Evolutionary conservation across 2,888 invertebrate species (phyloP).

Genomic region (Cephus nigrinus): DNA sequence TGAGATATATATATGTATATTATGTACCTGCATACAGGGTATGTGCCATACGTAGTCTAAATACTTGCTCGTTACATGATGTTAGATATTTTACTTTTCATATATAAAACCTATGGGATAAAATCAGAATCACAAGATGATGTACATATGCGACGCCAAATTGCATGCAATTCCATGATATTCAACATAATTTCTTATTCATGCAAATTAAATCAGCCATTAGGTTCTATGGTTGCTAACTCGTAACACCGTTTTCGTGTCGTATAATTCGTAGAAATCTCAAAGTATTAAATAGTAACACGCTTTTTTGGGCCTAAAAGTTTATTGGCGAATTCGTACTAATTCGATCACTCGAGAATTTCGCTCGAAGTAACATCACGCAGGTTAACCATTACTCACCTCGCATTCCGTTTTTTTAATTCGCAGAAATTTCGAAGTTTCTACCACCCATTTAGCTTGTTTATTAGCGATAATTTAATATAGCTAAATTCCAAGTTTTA

Average conservation of each 20-base stretch:
- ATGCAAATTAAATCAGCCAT: not conserved
- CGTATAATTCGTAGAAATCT: not conserved
- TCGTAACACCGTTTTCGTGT: not conserved
- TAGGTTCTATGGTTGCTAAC: not conserved
- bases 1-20: no score
- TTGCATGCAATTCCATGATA: no score
- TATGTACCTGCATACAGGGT: no score
- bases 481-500: not conserved
- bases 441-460: not conserved
- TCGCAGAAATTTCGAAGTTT: not conserved
- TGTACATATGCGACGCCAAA: no score
- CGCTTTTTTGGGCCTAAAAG: not conserved
- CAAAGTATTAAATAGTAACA: not conserved
- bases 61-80: not conserved
- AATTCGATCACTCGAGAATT: not conserved
- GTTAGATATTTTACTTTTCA: not conserved
- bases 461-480: not conserved
- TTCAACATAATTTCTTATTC: no score
- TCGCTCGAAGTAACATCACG: no score
- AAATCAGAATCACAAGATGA: not conserved
- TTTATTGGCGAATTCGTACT: not conserved
- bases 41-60: no score
- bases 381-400: not conserved
- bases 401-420: not conserved
- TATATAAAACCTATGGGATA: not conserved